Conservation (phyloP, 2,888 invertebrate species). For the Folsomia manolachei region DNA sequence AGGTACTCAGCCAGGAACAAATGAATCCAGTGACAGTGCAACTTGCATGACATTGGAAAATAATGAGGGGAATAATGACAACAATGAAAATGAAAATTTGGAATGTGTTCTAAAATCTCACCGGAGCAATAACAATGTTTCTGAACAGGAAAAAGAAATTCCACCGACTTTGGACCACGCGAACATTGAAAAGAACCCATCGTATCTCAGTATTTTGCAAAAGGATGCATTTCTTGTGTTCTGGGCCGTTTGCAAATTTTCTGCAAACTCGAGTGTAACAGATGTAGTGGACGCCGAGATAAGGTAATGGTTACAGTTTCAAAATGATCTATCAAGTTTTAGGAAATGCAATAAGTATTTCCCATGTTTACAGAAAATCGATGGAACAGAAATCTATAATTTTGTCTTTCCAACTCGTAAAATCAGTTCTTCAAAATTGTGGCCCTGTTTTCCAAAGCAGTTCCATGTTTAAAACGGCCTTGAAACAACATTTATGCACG, state of each 20-base stretch:
- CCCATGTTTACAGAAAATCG: constrained; percentile 12
- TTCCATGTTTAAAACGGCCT: constrained; percentile 96
- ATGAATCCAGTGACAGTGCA: no score
- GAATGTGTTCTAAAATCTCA: no score
- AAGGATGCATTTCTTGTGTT: constrained; percentile 99
- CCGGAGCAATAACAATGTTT: no score
- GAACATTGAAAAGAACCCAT: no score
- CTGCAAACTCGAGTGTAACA: constrained; percentile 89
- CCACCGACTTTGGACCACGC: no score
- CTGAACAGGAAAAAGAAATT: no score
- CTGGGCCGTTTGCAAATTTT: constrained; percentile 94
- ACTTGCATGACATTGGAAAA: no score
- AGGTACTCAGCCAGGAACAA: constrained; percentile 74
- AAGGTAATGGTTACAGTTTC: no score
- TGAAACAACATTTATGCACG: constrained; percentile 96
- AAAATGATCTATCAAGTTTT: no score
- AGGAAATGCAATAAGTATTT: neutral
- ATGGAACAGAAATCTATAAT: constrained; percentile 88
- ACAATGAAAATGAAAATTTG: neutral
- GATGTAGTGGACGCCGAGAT: constrained; percentile 93
- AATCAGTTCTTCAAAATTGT: constrained; percentile 94
- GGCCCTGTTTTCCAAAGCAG: constrained; percentile 93
- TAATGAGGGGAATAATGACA: neutral
- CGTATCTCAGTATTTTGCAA: constrained; percentile 77
- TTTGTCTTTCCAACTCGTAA: constrained; percentile 86